These are phyloP conservation scores for Myotis davidii DNA, from an alignment of 2,113 vertebrate species.

Conservation along the genomic window DNA sequence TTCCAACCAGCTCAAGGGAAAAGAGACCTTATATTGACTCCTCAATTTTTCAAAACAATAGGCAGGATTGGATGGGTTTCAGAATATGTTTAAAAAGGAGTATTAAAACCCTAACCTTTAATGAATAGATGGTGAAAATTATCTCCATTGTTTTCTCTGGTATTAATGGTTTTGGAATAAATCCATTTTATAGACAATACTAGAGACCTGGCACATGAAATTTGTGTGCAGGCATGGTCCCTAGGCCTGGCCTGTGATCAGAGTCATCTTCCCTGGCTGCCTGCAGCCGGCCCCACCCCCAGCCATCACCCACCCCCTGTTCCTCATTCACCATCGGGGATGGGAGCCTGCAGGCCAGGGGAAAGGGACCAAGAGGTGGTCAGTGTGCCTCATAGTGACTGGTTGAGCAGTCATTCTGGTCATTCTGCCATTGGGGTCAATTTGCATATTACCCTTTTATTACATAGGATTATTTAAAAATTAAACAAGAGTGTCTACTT, in stretches of 20 bases:
- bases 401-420: too few species aligned
- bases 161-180: background rate
- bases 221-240: too few species aligned
- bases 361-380: too few species aligned
- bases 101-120: background rate
- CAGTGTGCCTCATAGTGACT: too few species aligned
- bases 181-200: background rate
- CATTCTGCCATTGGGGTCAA: too few species aligned
- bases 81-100: background rate
- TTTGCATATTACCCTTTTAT: too few species aligned
- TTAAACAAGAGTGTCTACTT: background rate
- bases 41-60: background rate
- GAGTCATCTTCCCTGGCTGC: too few species aligned
- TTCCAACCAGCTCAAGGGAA: background rate
- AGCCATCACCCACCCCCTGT: too few species aligned
- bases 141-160: background rate
- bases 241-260: too few species aligned
- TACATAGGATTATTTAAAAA: background rate
- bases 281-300: rapidly evolving
- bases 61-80: background rate
- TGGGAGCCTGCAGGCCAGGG: too few species aligned
- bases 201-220: too few species aligned
- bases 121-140: background rate
- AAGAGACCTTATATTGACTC: background rate
- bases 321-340: too few species aligned